These are phyloP conservation scores for Lynx canadensis DNA, from an alignment of 2,113 vertebrate species.

Conservation along the genomic window DNA sequence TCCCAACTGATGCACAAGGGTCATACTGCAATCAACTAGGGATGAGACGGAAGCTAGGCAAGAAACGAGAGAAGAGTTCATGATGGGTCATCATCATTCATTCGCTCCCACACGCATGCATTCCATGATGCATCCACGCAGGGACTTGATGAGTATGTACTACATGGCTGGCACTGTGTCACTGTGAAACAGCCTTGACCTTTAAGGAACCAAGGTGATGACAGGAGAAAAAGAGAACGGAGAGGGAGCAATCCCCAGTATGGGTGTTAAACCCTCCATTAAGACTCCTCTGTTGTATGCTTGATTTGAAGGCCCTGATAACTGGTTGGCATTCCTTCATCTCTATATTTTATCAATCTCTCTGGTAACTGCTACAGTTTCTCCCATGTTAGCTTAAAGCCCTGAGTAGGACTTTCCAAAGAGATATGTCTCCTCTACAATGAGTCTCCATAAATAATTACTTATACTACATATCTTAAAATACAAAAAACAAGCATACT, in stretches of 20 bases:
- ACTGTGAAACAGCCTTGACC: background rate
- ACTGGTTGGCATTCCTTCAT: background rate
- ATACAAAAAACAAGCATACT: constrained; percentile 13
- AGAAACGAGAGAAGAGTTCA: background rate
- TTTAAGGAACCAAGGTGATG: background rate
- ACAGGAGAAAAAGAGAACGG: background rate
- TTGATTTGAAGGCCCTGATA: background rate
- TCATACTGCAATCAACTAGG: background rate
- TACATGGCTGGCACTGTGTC: background rate
- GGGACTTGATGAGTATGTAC: background rate
- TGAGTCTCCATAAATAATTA: background rate
- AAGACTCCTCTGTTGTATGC: background rate
- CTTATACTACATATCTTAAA: background rate
- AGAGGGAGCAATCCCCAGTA: background rate
- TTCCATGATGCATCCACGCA: background rate
- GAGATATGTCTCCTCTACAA: background rate
- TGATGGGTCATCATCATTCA: background rate
- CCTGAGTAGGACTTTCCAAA: background rate
- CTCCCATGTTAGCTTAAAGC: background rate
- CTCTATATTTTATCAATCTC: background rate
- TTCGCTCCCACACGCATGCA: too few relatives aligned
- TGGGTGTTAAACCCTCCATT: background rate
- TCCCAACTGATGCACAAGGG: background rate
- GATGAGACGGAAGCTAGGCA: background rate
- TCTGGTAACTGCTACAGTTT: background rate